phyloP scores from a whole-genome alignment of 23 tunicate species.

The Trididemnum miniatum region DNA sequence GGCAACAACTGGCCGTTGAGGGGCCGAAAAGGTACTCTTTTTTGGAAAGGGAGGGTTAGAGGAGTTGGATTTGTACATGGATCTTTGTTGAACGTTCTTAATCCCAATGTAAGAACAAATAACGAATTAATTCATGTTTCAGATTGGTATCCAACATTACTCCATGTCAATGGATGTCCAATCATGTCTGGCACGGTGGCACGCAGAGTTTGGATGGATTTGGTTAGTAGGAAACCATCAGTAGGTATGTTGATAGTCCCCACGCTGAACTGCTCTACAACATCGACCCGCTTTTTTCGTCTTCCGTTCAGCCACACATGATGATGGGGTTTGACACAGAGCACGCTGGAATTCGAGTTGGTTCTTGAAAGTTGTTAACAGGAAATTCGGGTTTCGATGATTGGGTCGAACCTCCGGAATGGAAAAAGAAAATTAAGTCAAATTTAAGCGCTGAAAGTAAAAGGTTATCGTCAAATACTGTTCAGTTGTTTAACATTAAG shows the following conservation, averaged over 20 bases:
- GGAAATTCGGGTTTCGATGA: constrained; percentile 75
- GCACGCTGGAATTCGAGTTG: constrained; percentile 62
- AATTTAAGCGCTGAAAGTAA: too few species aligned
- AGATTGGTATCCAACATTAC: constrained; percentile 56
- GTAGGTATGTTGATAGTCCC: constrained; percentile 9
- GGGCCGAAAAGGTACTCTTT: constrained; percentile 45
- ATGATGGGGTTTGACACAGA: constrained; percentile 54
- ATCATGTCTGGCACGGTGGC: neutral
- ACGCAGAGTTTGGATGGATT: constrained; percentile 43
- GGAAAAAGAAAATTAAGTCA: too few species aligned
- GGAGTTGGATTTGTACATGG: constrained; percentile 64
- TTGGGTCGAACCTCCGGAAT: constrained; percentile 77
- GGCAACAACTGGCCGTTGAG: constrained; percentile 64
- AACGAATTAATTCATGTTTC: constrained; percentile 42
- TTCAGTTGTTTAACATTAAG: too few species aligned
- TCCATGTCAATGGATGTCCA: constrained; percentile 27
- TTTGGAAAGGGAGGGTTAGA: constrained; percentile 65
- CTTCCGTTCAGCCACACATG: neutral
- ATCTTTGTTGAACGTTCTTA: constrained; percentile 14
- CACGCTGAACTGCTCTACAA: constrained; percentile 50
- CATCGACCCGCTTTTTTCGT: constrained; percentile 33
- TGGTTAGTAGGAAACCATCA: constrained; percentile 46
- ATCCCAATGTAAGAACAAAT: constrained; percentile 2
- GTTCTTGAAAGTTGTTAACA: constrained; percentile 81
- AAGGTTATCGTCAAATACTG: too few species aligned